Conservation (phyloP, 1,140 invertebrate species). For the Augochlora pura region DNA sequence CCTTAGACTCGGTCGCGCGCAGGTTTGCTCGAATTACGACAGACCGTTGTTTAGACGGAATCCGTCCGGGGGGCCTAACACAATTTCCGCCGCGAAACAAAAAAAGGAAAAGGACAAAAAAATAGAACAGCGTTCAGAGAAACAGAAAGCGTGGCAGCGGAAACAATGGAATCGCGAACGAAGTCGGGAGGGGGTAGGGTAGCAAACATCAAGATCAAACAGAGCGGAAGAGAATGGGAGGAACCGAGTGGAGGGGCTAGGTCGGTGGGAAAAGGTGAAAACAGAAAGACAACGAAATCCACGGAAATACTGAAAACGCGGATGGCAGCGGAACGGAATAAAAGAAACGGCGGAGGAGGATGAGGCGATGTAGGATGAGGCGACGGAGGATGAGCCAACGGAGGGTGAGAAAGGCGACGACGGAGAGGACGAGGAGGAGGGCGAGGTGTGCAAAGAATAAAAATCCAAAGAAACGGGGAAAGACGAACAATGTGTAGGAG, state of each 20-base stretch:
- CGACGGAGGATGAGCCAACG: no score
- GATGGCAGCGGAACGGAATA: no score
- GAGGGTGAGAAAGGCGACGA: neutral
- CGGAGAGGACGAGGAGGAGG: neutral
- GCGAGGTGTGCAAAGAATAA: neutral
- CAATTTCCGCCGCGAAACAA: neutral
- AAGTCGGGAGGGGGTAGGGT: neutral
- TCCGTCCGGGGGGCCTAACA: no score
- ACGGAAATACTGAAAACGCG: neutral
- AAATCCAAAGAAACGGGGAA: neutral
- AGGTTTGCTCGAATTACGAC: no score
- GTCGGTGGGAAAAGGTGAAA: neutral
- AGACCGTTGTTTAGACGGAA: no score
- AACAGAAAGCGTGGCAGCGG: neutral
- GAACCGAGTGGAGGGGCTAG: neutral
- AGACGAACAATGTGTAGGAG: conserved; percentile 4
- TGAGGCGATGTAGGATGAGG: no score
- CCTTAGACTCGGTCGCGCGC: no score
- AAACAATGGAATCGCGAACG: neutral
- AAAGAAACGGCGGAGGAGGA: neutral
- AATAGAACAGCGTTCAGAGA: neutral
- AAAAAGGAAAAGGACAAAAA: no score
- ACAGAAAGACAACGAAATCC: neutral
- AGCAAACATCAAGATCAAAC: neutral
- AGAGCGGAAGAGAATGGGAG: neutral